These are phyloP conservation scores for Labeo catla DNA, from an alignment of 2,113 vertebrate genomes.

Conservation along the genomic window DNA sequence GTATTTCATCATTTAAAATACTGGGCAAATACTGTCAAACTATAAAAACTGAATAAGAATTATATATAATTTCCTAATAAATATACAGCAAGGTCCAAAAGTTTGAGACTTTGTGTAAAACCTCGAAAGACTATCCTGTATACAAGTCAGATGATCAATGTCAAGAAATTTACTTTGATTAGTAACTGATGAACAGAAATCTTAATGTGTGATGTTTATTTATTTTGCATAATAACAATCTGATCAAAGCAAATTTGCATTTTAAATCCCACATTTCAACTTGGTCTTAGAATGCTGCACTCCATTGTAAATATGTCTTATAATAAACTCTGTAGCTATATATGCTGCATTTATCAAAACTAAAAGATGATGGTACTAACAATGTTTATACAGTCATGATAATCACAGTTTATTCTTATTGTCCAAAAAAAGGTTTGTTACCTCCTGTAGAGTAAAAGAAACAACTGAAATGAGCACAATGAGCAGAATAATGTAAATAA, in stretches of 20 bases:
- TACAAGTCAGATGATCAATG: neutral
- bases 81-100: neutral
- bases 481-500: slow-evolving; percentile 24
- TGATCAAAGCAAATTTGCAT: neutral
- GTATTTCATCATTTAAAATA: neutral
- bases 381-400: neutral
- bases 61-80: neutral
- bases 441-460: neutral
- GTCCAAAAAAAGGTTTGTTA: neutral
- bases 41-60: neutral
- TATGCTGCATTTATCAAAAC: neutral
- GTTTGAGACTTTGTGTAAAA: neutral
- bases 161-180: neutral
- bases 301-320: neutral
- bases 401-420: neutral
- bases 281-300: neutral
- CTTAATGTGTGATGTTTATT: neutral
- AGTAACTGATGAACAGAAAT: neutral
- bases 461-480: slow-evolving; percentile 3
- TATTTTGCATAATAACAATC: neutral
- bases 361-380: neutral
- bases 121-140: neutral
- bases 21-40: neutral
- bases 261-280: neutral
- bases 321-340: neutral